Evolutionary conservation across 2,113 vertebrate species (phyloP), one percentile per base, ranked within the genome.

Genomic region (Ageneiosus marmoratus): DNA sequence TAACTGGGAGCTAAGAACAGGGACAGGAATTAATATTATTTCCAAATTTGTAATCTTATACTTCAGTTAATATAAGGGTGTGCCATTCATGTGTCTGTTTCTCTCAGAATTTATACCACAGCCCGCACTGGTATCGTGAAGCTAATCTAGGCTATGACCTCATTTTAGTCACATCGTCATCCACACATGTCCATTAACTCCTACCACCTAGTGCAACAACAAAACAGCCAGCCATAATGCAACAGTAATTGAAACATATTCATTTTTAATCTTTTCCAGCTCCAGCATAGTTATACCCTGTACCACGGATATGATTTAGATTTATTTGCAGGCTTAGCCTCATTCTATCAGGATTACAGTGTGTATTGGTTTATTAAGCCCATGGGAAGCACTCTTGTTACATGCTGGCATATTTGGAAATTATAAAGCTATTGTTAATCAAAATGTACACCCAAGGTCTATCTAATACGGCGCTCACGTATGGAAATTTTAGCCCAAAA

Each of bases 281-380:
- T 69, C 22, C 13, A 24, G 10, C 32, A 4, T 69, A 22, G 41
- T 44, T 24, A 70, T n/a, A 12, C 3, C 4, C 15, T 22, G 53
- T 77, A 37, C 5, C 50, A 77, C 10, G n/a, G 18, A 4, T n/a
- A 56, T 58, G 5, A 58, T 56, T n/a, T 37, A 58, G 4, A 56
- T 77, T 79, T 65, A 48, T 63, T 22, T 63, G n/a, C 82, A 88
- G 69, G 62, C 50, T 4, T 29, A 80, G 87, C 72, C 32, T 80
- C 67, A 87, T 77, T 78, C 75, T 89, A 91, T 91, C 89, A 81
- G 87, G 89, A 92, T 92, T 92, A 93, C 82, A 81, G 86, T 89
- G 46, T 89, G 91, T 83, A 89, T 79, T 86, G 88, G 77, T 86
- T 88, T 89, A 89, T 90, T 91, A 91, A 87, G 55, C 50, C 41